Percentiles rank a stretch among this genome's conserved stretches.
Evolutionary conservation across 2,797 vertebrate genomes (phyloP).

Genomic region (Bradypodion pumilum): DNA sequence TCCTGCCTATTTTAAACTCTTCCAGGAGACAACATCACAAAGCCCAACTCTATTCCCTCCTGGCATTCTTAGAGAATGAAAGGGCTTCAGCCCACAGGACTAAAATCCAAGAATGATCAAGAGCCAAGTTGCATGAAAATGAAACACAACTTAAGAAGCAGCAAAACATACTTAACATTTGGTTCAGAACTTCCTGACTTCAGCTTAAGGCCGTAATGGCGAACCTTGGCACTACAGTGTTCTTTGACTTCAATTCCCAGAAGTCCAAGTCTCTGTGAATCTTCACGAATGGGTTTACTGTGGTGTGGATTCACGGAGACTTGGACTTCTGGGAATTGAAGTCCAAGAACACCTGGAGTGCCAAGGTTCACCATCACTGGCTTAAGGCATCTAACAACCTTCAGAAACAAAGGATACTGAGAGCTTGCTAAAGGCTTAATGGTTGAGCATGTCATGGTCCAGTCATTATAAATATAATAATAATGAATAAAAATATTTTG

Average conservation of each 20-base stretch:
- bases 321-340: too few species aligned
- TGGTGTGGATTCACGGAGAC: too few species aligned
- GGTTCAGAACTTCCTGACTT: neutral
- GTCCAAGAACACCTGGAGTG: too few species aligned
- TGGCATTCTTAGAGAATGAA: conserved; percentile 3
- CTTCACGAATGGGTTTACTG: too few species aligned
- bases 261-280: too few species aligned
- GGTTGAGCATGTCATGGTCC: neutral
- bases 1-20: neutral
- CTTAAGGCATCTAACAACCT: too few species aligned
- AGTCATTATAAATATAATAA: neutral
- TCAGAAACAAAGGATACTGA: neutral
- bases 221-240: too few species aligned
- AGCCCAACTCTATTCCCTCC: neutral
- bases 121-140: too few species aligned
- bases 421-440: neutral
- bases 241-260: too few species aligned
- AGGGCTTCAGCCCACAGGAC: neutral
- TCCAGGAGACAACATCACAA: neutral
- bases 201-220: too few species aligned
- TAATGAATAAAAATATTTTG: neutral
- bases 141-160: neutral
- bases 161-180: neutral
- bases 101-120: neutral
- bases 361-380: too few species aligned